A percentile compares a stretch with the other conserved stretches of the same genome.
Conservation (phyloP, 2,797 vertebrate genomes). For the Numenius phaeopus region DNA sequence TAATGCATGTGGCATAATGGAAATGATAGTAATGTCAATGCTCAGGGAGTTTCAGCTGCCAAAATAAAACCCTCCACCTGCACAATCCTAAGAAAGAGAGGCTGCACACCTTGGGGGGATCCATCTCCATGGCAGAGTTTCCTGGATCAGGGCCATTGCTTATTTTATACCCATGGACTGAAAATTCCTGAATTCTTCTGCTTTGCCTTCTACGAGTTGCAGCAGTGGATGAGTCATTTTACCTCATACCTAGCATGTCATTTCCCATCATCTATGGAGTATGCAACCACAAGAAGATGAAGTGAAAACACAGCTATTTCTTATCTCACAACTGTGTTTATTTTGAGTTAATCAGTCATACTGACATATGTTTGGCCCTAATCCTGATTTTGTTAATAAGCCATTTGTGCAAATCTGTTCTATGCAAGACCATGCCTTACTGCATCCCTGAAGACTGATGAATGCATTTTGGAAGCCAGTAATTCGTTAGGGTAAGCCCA, state of each 20-base stretch:
- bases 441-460: constrained; percentile 68
- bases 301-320: constrained; percentile 57
- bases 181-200: constrained; percentile 49
- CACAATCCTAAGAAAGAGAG: background rate
- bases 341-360: constrained; percentile 71
- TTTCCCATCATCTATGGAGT: constrained; percentile 56
- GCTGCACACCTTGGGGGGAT: constrained; percentile 1
- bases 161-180: constrained; percentile 41
- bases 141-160: constrained; percentile 39
- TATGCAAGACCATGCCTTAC: constrained; percentile 44
- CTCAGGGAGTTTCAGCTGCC: constrained; percentile 23
- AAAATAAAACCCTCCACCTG: constrained; percentile 36
- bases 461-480: constrained; percentile 71
- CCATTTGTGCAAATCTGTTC: constrained; percentile 64
- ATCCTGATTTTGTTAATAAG: constrained; percentile 63
- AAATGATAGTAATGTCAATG: background rate
- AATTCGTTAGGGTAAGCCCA: constrained; percentile 71
- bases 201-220: constrained; percentile 13
- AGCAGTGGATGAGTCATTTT: constrained; percentile 54
- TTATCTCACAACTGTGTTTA: constrained; percentile 74
- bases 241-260: constrained; percentile 54
- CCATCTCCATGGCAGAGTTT: background rate
- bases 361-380: constrained; percentile 72
- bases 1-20: background rate
- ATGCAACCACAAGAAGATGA: constrained; percentile 61